Evolutionary conservation across 2,888 invertebrate genomes (phyloP), one percentile per base, ranked within the genome.

Genomic region (Eristalinus sepulchralis): DNA sequence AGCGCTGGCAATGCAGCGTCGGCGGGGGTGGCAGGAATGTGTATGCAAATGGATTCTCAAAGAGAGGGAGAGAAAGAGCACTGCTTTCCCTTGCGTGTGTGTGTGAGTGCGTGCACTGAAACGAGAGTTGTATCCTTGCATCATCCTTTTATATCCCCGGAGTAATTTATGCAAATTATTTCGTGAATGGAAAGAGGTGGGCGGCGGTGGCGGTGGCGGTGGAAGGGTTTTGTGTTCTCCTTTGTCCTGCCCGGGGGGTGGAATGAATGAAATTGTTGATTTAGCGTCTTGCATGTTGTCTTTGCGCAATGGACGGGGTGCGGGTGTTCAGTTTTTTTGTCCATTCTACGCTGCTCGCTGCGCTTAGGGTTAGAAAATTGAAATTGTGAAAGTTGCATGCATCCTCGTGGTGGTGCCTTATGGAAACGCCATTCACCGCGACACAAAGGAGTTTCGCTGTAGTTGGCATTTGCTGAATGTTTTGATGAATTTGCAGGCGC

Each of bases 161-260:
- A 79, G 79, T 78, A 79, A 79, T 71, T 71, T 79, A 79, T 79
- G 70, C 71, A 79, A 72, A 79, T 79, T 71, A 79, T 79, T 64
- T 66, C 22, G 47, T 59, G 36, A 59, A 59, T 24, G 27, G 71
- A 64, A 33, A 13, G 27, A 9, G 20, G n/a, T 13, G 36, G 17
- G 68, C 17, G 13, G 11, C 27, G 5, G 27, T 5, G 9, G 6
- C 9, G n/a, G 10, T 62, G 20, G 10, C n/a, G n/a, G n/a, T n/a
- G n/a, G n/a, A n/a, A 11, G 0, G 3, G 33, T 47, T 47, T 39
- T 66, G 31, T 22, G 17, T 33, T 27, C 20, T 55, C 34, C 24
- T 55, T 68, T 55, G 62, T 62, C 34, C 24, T 53, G 17, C 31
- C 13, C 27, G 77, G 60, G 77, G n/a, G 59, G 55, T 70, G 63